These are phyloP conservation scores for Physocephala rufipes DNA, from an alignment of 2,888 invertebrate species.

Conservation along the genomic window DNA sequence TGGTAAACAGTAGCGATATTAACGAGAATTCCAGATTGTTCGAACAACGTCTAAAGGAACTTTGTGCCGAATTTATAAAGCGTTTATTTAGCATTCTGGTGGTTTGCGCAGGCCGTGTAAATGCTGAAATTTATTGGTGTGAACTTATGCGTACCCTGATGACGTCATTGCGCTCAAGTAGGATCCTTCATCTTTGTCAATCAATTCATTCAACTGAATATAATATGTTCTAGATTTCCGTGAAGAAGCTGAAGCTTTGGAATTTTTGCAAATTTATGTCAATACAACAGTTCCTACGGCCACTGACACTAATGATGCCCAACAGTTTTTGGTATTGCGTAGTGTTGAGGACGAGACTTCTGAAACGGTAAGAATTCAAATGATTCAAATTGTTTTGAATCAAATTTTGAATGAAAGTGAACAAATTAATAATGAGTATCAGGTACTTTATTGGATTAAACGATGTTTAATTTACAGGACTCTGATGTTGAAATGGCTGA, in stretches of 20 bases:
- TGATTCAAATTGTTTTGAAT: background rate
- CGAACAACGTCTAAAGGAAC: conserved; percentile 55
- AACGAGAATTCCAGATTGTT: conserved; percentile 52
- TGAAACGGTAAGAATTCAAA: conserved; percentile 19
- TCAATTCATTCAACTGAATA: background rate
- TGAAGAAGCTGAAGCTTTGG: conserved; percentile 56
- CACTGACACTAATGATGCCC: conserved; percentile 51
- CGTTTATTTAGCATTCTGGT: conserved; percentile 61
- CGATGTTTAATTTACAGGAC: conserved; percentile 57
- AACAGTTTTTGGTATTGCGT: conserved; percentile 57
- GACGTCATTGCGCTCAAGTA: conserved; percentile 51
- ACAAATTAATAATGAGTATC: background rate
- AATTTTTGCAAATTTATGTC: conserved; percentile 54
- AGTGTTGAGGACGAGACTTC: conserved; percentile 41
- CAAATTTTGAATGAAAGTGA: no score
- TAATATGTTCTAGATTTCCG: conserved; percentile 52
- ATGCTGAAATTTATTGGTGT: conserved; percentile 61
- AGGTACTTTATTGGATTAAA: background rate
- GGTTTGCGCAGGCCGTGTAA: conserved; percentile 59
- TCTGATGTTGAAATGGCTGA: conserved; percentile 65
- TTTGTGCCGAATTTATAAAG: conserved; percentile 57
- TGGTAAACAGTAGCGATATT: conserved; percentile 46
- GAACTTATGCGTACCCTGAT: conserved; percentile 57
- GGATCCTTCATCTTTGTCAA: conserved; percentile 34
- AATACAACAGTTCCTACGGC: conserved; percentile 52